A percentile compares a stretch with the other conserved stretches of the same genome.
phyloP scores from a whole-genome alignment of 2,113 vertebrate genomes.

The Turdus rufiventris region DNA sequence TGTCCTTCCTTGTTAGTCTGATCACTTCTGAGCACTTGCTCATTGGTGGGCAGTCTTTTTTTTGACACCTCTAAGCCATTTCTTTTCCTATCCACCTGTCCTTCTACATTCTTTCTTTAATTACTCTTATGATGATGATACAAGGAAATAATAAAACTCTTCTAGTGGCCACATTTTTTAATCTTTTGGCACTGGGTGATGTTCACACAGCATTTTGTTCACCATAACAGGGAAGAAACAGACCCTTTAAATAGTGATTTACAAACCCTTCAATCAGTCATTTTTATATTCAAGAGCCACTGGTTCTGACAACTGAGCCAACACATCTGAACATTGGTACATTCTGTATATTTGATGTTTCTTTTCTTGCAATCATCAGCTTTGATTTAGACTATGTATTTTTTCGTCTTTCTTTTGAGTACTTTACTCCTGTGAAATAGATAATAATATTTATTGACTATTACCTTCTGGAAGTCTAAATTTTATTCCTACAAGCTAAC shows the following conservation, averaged over 20 bases:
- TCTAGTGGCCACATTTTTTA: not conserved
- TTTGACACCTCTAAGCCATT: not conserved
- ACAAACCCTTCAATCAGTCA: not conserved
- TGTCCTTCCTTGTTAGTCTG: not conserved
- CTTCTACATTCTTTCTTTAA: not conserved
- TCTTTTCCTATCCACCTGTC: not conserved
- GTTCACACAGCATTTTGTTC: not conserved
- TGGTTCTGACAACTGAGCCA: not conserved
- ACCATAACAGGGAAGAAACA: not conserved
- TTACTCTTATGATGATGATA: not conserved
- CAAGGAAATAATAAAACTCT: not conserved
- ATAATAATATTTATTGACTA: not conserved
- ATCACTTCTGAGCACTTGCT: not conserved
- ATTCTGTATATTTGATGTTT: not conserved
- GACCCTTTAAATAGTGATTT: not conserved
- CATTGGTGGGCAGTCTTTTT: not conserved
- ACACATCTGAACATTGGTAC: not conserved
- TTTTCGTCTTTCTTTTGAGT: not conserved
- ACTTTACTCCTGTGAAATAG: not conserved
- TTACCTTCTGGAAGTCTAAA: not conserved
- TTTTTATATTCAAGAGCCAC: not conserved
- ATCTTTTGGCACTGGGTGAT: not conserved
- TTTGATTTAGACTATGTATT: not conserved
- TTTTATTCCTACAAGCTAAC: not conserved
- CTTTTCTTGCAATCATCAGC: not conserved